These are phyloP conservation scores for Ceuthmochares aereus DNA, from an alignment of 2,113 vertebrate genomes.

Conservation along the genomic window DNA sequence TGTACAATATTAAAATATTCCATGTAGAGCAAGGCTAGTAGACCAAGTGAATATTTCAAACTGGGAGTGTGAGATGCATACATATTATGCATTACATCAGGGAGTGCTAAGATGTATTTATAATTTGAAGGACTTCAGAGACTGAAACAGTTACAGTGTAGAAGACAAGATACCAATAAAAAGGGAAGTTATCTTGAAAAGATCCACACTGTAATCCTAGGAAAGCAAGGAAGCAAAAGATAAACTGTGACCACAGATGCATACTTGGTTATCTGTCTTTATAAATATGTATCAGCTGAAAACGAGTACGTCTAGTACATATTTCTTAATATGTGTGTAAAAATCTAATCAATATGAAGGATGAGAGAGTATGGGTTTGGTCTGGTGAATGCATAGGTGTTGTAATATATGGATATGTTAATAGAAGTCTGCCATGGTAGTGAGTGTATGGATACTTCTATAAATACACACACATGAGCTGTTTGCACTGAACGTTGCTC, in stretches of 20 bases:
- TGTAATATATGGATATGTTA: background rate
- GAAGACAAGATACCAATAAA: slow-evolving; percentile 13
- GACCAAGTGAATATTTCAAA: background rate
- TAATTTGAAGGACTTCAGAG: slow-evolving; percentile 34
- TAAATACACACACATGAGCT: background rate
- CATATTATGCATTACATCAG: background rate
- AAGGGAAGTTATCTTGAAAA: background rate
- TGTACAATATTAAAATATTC: background rate
- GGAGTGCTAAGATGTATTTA: background rate
- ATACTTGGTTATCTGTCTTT: background rate
- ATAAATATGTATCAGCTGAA: slow-evolving; percentile 31
- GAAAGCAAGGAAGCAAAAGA: slow-evolving; percentile 13
- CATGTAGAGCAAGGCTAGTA: background rate
- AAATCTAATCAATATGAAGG: slow-evolving; percentile 1
- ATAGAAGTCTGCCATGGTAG: background rate
- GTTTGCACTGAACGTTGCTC: background rate
- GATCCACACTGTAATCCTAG: background rate
- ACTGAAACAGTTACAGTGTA: background rate
- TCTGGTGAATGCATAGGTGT: background rate
- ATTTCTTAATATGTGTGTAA: background rate
- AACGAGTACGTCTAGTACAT: background rate
- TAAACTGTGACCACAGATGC: slow-evolving; percentile 2
- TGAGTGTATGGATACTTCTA: background rate
- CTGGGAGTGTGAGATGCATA: background rate
- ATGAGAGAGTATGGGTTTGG: background rate